Evolutionary conservation across 1,140 invertebrate species (phyloP).

Genomic region (Ganaspis sp.): DNA sequence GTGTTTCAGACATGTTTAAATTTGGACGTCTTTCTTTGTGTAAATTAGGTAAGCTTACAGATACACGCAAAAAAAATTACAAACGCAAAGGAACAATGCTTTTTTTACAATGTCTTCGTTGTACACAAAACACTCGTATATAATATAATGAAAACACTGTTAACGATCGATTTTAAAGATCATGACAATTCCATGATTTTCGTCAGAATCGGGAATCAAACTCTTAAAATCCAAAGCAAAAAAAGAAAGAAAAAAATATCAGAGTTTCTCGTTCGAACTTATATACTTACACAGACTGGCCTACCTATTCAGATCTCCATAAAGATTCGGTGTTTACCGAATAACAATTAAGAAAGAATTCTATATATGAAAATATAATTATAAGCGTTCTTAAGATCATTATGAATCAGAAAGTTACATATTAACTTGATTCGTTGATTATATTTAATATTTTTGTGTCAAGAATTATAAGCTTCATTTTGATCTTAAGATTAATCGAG

Average conservation of each 20-base stretch:
- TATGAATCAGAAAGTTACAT: background rate
- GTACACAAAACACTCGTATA: constrained; percentile 25
- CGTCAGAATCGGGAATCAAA: background rate
- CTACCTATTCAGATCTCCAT: constrained; percentile 20
- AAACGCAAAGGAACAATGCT: constrained; percentile 55
- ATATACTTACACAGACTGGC: constrained; percentile 2
- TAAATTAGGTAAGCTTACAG: background rate
- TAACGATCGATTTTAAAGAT: background rate
- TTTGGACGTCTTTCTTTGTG: background rate
- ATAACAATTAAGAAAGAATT: constrained; percentile 8
- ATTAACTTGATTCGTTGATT: background rate
- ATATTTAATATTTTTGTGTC: background rate
- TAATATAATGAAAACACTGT: background rate
- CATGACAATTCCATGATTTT: background rate
- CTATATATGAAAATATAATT: constrained; percentile 23
- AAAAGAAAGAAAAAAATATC: background rate
- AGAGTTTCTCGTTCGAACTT: background rate
- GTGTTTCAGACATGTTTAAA: background rate
- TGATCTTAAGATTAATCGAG: background rate
- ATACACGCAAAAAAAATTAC: background rate
- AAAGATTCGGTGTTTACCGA: background rate
- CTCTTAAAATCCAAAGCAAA: background rate
- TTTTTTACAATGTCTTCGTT: constrained; percentile 62
- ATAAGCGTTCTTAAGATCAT: constrained; percentile 2
- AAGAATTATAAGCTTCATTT: background rate